A percentile compares a stretch with the other conserved stretches of the same genome.
Conservation (phyloP, 2,113 vertebrate genomes). For the Rattus rattus region DNA sequence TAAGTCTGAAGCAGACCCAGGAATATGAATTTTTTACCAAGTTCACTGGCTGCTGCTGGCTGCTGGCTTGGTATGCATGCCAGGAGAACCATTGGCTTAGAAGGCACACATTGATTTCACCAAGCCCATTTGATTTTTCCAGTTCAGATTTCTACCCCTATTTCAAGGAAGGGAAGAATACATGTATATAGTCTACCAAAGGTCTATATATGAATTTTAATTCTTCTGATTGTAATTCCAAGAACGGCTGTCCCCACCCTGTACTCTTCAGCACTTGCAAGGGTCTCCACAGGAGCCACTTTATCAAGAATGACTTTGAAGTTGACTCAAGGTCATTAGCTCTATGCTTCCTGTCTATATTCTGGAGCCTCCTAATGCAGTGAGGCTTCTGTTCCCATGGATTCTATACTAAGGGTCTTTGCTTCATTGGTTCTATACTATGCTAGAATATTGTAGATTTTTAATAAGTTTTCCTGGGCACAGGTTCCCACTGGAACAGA, state of each 20-base stretch:
- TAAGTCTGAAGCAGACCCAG: neutral
- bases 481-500: neutral
- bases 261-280: neutral
- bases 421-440: neutral
- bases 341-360: neutral
- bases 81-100: neutral
- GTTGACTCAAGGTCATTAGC: neutral
- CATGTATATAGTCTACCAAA: neutral
- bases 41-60: neutral
- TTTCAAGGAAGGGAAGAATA: conserved; percentile 20
- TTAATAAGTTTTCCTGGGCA: neutral
- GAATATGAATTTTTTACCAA: neutral
- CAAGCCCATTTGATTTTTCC: neutral
- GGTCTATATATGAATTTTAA: neutral
- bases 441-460: neutral
- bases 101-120: neutral
- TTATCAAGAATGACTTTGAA: neutral
- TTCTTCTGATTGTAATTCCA: neutral
- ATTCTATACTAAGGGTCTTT: neutral
- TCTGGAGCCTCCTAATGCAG: neutral
- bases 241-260: neutral
- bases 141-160: neutral
- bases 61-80: too few species aligned
- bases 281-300: neutral
- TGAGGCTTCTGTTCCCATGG: neutral